A percentile compares a stretch with the other conserved stretches of the same genome.
phyloP scores from a whole-genome alignment of 2,888 invertebrate genomes.

The Aricia artaxerxes region DNA sequence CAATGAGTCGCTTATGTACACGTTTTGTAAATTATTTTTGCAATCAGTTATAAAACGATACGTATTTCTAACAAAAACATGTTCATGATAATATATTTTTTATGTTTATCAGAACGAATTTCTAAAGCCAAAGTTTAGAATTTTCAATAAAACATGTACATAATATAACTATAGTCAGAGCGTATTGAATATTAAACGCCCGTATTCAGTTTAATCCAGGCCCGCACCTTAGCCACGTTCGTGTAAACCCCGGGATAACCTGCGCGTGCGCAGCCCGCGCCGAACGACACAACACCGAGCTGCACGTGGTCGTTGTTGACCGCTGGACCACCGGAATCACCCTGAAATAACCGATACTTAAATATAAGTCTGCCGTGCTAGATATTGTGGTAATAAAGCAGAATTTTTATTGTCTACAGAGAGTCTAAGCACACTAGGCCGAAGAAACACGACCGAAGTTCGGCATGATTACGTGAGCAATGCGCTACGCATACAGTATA shows the following conservation, averaged over 20 bases:
- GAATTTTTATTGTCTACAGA: too few relatives aligned
- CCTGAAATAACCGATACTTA: constrained; percentile 34
- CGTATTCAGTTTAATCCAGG: constrained; percentile 42
- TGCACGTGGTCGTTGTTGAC: constrained; percentile 39
- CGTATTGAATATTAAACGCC: constrained; percentile 22
- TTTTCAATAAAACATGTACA: background rate
- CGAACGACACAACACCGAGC: constrained; percentile 50
- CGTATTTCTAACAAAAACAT: background rate
- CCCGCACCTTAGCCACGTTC: constrained; percentile 43
- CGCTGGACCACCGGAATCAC: constrained; percentile 49
- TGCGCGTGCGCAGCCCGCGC: constrained; percentile 49
- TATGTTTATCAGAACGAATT: background rate
- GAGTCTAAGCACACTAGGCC: too few relatives aligned
- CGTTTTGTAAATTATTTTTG: background rate
- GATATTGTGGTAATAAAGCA: too few relatives aligned
- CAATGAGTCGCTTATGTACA: background rate
- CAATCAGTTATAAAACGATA: background rate
- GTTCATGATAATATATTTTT: background rate
- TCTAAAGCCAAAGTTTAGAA: background rate
- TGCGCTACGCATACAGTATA: too few relatives aligned
- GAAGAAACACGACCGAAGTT: too few relatives aligned
- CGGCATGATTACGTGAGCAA: too few relatives aligned
- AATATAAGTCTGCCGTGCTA: too few relatives aligned
- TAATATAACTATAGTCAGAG: background rate
- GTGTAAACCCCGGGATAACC: constrained; percentile 50